Conservation (phyloP, 1,140 invertebrate species). For the Rhyzopertha dominica region DNA sequence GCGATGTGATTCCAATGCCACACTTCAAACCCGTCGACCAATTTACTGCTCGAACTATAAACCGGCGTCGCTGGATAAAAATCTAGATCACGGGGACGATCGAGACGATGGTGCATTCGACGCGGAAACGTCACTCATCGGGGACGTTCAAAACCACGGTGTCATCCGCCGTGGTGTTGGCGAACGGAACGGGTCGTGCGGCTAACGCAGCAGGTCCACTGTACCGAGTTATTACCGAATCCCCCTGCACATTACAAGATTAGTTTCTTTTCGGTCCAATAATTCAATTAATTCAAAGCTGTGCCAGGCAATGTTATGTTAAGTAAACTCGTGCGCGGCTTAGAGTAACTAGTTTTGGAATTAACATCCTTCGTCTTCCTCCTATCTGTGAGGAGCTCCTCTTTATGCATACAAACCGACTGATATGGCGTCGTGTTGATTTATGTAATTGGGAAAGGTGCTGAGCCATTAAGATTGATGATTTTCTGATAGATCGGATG, state of each 20-base stretch:
- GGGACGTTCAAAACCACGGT: too few species aligned
- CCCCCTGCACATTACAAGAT: slow-evolving; percentile 41
- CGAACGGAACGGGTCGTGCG: neutral
- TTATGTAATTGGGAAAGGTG: too few species aligned
- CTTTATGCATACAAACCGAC: too few species aligned
- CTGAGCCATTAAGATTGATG: too few species aligned
- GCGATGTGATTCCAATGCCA: slow-evolving; percentile 33
- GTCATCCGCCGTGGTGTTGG: neutral
- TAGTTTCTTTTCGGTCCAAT: slow-evolving; percentile 44
- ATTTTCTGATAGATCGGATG: too few species aligned
- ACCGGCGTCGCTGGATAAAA: too few species aligned
- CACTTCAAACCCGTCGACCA: slow-evolving; percentile 25
- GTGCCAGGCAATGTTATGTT: slow-evolving; percentile 36
- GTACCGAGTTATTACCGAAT: slow-evolving; percentile 30
- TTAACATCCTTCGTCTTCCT: too few species aligned
- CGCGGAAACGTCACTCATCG: too few species aligned
- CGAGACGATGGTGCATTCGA: too few species aligned
- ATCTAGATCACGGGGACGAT: too few species aligned
- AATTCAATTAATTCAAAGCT: slow-evolving; percentile 44
- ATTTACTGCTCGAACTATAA: slow-evolving; percentile 5
- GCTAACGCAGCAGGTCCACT: slow-evolving; percentile 17
- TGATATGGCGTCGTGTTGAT: too few species aligned
- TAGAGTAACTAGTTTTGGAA: slow-evolving; percentile 33
- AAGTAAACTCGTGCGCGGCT: slow-evolving; percentile 35
- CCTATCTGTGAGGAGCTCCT: too few species aligned